phyloP scores from a whole-genome alignment of 2,888 invertebrate species.

The Drosophila ustulata region DNA sequence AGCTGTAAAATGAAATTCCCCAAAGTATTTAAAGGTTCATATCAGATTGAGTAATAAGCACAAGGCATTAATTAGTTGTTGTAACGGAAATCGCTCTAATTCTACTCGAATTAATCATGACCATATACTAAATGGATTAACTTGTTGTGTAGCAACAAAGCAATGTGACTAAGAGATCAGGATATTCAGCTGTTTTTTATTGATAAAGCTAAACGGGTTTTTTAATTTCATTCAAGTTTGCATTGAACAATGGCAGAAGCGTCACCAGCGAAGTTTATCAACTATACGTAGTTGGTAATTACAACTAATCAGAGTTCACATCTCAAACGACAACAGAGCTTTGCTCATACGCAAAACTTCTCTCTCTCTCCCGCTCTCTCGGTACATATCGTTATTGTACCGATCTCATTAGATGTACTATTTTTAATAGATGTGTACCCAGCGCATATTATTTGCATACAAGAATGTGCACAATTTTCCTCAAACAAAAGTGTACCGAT shows the following conservation, averaged over 20 bases:
- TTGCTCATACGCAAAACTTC: conserved; percentile 8
- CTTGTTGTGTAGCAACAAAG: not conserved
- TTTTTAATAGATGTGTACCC: not conserved
- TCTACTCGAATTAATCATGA: not conserved
- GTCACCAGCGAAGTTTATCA: conserved; percentile 7
- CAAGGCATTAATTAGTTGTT: not conserved
- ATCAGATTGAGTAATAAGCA: not conserved
- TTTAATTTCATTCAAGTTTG: conserved; percentile 15
- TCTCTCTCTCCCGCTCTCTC: not conserved
- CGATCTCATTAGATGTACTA: not conserved
- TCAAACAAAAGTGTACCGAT: not conserved
- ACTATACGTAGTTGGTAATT: conserved; percentile 2
- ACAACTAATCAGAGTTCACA: conserved; percentile 21
- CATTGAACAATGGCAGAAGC: conserved; percentile 9
- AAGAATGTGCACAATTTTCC: not conserved
- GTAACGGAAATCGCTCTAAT: not conserved
- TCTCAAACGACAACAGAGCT: conserved; percentile 13
- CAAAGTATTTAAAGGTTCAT: not conserved
- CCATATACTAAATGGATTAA: not conserved
- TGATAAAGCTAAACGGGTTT: conserved; percentile 16
- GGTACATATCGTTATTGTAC: not conserved
- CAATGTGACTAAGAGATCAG: conserved; percentile 17
- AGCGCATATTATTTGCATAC: not conserved
- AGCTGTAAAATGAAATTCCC: not conserved
- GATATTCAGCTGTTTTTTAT: conserved; percentile 13